Percentiles rank a stretch among this genome's conserved stretches.
Conservation (phyloP, 2,113 vertebrate species). For the Lichenostomus cassidix region DNA sequence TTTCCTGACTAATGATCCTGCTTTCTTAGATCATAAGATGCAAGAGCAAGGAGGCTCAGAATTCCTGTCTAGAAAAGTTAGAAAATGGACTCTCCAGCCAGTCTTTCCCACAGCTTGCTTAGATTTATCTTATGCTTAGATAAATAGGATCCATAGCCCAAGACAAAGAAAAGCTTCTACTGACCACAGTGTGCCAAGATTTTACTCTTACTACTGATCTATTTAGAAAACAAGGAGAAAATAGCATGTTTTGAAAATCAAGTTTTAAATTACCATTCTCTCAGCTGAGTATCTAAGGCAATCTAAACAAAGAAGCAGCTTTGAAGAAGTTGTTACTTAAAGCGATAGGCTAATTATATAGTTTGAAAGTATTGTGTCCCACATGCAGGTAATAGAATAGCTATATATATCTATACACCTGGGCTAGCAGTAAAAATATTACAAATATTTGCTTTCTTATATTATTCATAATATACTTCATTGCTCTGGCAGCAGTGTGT, state of each 20-base stretch:
- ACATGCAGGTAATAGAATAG: background rate
- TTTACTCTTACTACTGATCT: background rate
- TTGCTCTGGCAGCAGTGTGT: background rate
- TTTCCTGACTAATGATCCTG: background rate
- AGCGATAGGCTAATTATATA: background rate
- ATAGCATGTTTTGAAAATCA: background rate
- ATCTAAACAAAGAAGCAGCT: background rate
- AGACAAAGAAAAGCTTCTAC: background rate
- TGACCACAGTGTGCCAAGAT: background rate
- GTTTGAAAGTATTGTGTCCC: background rate
- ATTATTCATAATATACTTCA: background rate
- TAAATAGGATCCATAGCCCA: background rate
- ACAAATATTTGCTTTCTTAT: constrained; percentile 13
- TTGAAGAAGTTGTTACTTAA: background rate
- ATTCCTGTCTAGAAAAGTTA: background rate
- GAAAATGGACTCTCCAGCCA: background rate
- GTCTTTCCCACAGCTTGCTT: background rate
- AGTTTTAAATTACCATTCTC: background rate
- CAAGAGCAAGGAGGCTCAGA: background rate
- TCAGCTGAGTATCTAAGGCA: background rate
- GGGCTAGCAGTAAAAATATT: background rate
- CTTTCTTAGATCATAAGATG: background rate
- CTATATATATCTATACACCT: background rate
- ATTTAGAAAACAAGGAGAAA: constrained; percentile 5
- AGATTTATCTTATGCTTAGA: background rate